phyloP scores from a whole-genome alignment of 2,888 invertebrate species.

The Acheta domesticus region DNA sequence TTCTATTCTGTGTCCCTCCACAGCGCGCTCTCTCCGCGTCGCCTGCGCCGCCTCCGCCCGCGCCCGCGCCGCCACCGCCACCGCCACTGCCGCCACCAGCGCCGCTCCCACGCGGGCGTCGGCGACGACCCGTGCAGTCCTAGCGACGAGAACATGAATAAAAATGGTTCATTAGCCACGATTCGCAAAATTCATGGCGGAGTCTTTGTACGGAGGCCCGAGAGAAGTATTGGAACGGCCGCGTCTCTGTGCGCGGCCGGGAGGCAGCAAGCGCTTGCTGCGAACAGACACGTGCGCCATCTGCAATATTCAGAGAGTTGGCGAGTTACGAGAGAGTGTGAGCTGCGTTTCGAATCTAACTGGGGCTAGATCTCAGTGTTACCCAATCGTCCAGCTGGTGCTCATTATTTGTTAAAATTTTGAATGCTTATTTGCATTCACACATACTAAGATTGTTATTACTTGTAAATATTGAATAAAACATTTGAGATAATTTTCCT shows the following conservation, averaged over 20 bases:
- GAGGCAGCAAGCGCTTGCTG: too few species aligned
- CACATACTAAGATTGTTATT: too few species aligned
- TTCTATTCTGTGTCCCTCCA: slow-evolving; percentile 38
- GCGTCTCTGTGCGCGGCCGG: background rate
- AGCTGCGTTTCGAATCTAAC: too few species aligned
- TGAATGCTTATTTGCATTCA: too few species aligned
- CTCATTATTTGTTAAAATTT: too few species aligned
- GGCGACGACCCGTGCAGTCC: background rate
- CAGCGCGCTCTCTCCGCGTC: background rate
- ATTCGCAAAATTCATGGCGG: background rate
- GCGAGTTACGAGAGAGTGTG: too few species aligned
- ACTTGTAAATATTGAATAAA: too few species aligned
- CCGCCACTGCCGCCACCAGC: background rate
- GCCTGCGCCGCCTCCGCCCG: background rate
- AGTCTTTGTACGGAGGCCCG: background rate
- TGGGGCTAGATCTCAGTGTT: too few species aligned
- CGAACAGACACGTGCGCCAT: too few species aligned
- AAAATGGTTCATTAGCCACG: background rate
- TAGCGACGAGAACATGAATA: background rate
- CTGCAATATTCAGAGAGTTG: too few species aligned
- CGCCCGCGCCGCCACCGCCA: background rate
- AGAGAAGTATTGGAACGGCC: background rate
- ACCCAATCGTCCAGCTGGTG: too few species aligned
- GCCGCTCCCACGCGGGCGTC: background rate
- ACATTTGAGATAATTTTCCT: too few species aligned